Percentiles rank a stretch among this genome's conserved stretches.
phyloP scores from a whole-genome alignment of 2,797 vertebrate species.

The Gymnocypris eckloni region DNA sequence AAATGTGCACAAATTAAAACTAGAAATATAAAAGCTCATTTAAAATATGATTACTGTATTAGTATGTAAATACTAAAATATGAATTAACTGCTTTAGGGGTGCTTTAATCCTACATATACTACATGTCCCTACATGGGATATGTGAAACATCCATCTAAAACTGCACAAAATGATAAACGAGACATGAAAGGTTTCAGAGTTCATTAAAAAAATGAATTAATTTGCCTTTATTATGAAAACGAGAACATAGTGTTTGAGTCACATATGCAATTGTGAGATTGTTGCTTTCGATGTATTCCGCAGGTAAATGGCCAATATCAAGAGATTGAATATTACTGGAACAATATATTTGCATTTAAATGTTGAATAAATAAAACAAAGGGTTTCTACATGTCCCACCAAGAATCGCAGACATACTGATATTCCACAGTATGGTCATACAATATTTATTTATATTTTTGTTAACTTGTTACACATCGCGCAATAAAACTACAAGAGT shows the following conservation, averaged over 20 bases:
- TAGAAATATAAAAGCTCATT: neutral
- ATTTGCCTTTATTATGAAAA: constrained; percentile 79
- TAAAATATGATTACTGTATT: neutral
- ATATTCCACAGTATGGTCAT: constrained; percentile 91
- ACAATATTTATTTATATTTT: constrained; percentile 99
- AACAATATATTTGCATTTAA: constrained; percentile 67
- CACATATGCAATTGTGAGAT: constrained; percentile 68
- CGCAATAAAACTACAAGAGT: constrained; percentile 95
- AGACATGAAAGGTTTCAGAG: constrained; percentile 52
- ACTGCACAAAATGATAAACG: constrained; percentile 53
- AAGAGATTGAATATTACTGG: constrained; percentile 66
- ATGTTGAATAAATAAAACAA: constrained; percentile 73
- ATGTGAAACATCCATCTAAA: neutral
- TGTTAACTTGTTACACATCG: constrained; percentile 92
- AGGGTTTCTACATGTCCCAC: constrained; percentile 77
- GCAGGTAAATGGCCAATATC: constrained; percentile 65
- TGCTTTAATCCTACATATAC: neutral
- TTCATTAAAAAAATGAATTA: constrained; percentile 72
- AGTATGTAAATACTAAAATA: neutral
- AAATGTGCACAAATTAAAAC: neutral
- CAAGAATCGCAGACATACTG: constrained; percentile 86
- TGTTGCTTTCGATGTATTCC: constrained; percentile 67
- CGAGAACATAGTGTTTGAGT: constrained; percentile 72
- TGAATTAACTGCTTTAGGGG: neutral
- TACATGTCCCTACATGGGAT: neutral